These are phyloP conservation scores for Sicus ferrugineus DNA, from an alignment of 2,888 invertebrate species.

Conservation along the genomic window DNA sequence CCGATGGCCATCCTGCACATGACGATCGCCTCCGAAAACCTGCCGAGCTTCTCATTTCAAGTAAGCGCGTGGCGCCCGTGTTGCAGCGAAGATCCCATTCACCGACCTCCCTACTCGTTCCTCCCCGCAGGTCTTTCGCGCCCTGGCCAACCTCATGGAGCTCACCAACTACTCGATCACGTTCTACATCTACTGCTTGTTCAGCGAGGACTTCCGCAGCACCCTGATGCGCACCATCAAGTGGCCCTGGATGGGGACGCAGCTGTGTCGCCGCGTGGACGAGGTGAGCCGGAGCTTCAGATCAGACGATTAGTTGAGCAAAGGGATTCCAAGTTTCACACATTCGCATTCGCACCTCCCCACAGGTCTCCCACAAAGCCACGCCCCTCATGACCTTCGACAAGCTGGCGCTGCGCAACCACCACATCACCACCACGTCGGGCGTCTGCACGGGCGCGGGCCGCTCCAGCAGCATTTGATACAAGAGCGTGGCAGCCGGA, in stretches of 20 bases:
- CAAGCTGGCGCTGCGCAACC: constrained; percentile 52
- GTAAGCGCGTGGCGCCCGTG: constrained; percentile 57
- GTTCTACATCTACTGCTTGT: constrained; percentile 81
- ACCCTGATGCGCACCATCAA: constrained; percentile 73
- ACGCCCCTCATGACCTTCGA: constrained; percentile 54
- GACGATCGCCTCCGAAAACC: constrained; percentile 71
- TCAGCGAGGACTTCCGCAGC: constrained; percentile 79
- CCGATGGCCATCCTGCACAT: constrained; percentile 77
- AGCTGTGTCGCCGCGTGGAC: constrained; percentile 57
- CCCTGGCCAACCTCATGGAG: constrained; percentile 77
- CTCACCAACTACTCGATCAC: constrained; percentile 80
- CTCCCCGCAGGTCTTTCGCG: constrained; percentile 70
- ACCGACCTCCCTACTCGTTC: neutral
- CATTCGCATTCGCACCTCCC: neutral
- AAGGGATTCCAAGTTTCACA: neutral
- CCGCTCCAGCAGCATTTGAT: constrained; percentile 61
- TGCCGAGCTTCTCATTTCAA: constrained; percentile 72
- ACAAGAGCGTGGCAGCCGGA: constrained; percentile 19
- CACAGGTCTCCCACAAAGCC: constrained; percentile 49
- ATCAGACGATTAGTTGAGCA: neutral
- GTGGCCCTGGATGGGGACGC: constrained; percentile 66
- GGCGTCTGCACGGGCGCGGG: constrained; percentile 60
- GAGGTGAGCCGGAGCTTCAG: constrained; percentile 49
- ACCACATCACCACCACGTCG: constrained; percentile 62
- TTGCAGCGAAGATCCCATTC: neutral